Evolutionary conservation across 1,140 invertebrate species (phyloP).

Genomic region (Chironomus striatipennis): DNA sequence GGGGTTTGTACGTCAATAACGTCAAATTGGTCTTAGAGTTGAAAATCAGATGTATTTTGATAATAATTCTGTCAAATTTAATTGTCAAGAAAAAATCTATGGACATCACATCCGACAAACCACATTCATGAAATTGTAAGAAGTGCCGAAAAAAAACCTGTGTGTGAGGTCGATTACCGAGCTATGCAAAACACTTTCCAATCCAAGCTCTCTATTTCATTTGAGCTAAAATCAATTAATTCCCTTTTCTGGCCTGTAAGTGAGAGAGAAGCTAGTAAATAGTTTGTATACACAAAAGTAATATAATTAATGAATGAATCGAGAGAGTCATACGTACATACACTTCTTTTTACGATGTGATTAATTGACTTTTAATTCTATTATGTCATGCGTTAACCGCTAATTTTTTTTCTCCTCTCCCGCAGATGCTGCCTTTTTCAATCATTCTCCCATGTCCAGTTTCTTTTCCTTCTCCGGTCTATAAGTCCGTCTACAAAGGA

Average conservation of each 20-base stretch:
- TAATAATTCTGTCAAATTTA: too few relatives aligned
- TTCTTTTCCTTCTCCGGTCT: neutral
- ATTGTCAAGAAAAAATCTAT: too few relatives aligned
- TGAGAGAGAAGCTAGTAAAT: too few relatives aligned
- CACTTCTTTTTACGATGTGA: neutral
- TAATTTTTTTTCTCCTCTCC: constrained; percentile 4
- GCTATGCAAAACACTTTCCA: neutral
- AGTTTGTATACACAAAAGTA: neutral
- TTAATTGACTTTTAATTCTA: constrained; percentile 22
- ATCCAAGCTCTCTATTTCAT: neutral
- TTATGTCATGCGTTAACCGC: constrained; percentile 20
- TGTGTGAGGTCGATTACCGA: neutral
- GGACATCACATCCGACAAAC: too few relatives aligned
- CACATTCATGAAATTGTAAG: too few relatives aligned
- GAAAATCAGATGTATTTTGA: too few relatives aligned
- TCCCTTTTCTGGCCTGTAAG: neutral
- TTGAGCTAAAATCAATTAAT: neutral
- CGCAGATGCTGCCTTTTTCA: neutral
- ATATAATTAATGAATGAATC: neutral
- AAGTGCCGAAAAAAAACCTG: too few relatives aligned
- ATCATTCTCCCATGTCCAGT: neutral
- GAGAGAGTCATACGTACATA: neutral
- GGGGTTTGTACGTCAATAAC: too few relatives aligned
- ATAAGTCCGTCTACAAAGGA: too few relatives aligned
- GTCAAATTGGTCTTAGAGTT: too few relatives aligned